Percentiles rank a stretch among this genome's conserved stretches.
Conservation (phyloP, 2,888 invertebrate species). For the Loripinus fragilis region DNA sequence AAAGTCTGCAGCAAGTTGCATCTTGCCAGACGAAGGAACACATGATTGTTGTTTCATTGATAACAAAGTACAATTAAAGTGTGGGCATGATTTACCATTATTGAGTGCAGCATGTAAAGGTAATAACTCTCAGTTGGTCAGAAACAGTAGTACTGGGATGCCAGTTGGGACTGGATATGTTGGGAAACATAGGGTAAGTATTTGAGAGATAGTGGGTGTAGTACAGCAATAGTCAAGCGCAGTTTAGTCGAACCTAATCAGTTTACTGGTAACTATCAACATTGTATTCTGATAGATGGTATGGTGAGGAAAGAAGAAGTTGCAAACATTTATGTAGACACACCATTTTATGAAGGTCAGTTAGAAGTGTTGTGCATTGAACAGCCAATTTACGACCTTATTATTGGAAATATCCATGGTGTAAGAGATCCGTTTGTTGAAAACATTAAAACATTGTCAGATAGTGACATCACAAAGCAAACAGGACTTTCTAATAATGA, state of each 20-base stretch:
- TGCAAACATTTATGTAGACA: constrained; percentile 34
- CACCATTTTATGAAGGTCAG: constrained; percentile 40
- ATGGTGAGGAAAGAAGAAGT: constrained; percentile 26
- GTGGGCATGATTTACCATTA: constrained; percentile 10
- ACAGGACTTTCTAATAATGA: not conserved
- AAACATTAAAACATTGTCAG: not conserved
- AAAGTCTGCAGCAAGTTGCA: constrained; percentile 4
- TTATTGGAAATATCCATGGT: constrained; percentile 35
- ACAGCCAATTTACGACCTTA: constrained; percentile 38
- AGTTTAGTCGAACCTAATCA: constrained; percentile 24
- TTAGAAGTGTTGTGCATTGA: constrained; percentile 34
- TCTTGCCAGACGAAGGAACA: not conserved
- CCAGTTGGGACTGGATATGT: constrained; percentile 29
- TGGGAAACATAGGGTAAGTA: not conserved
- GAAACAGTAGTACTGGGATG: not conserved
- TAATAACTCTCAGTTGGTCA: not conserved
- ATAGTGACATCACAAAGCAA: not conserved
- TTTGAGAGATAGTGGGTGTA: constrained; percentile 40
- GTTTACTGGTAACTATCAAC: constrained; percentile 28
- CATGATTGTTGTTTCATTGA: not conserved
- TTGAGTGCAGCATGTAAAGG: not conserved
- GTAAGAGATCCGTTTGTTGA: constrained; percentile 25
- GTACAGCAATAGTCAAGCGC: constrained; percentile 29
- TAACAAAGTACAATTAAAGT: not conserved
- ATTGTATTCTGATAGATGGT: constrained; percentile 47